phyloP scores from a whole-genome alignment of 1,140 invertebrate species.

The Pogonognathellus flavescens region DNA sequence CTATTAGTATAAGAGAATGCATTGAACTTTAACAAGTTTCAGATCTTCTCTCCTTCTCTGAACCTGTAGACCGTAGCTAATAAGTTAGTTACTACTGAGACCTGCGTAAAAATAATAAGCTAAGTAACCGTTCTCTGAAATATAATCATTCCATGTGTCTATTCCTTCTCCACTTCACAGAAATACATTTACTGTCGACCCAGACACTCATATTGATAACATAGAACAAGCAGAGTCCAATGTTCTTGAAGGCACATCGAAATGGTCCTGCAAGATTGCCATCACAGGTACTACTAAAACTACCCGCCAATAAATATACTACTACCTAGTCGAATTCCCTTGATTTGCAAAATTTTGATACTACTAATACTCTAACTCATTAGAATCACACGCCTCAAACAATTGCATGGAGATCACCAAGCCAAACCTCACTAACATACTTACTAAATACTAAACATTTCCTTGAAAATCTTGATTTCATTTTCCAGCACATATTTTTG shows the following conservation, averaged over 20 bases:
- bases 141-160: constrained; percentile 41
- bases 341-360: constrained; percentile 29
- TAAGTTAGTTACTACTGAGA: background rate
- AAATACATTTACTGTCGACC: constrained; percentile 97
- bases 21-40: no score
- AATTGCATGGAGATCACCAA: background rate
- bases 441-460: background rate
- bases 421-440: background rate
- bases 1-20: no score
- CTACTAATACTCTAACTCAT: background rate
- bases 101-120: background rate
- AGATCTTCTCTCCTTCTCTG: no score
- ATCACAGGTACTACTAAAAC: constrained; percentile 85
- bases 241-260: constrained; percentile 99
- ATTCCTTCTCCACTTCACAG: constrained; percentile 72
- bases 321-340: constrained; percentile 16
- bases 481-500: no score
- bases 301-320: constrained; percentile 39
- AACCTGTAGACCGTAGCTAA: background rate
- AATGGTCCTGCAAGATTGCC: constrained; percentile 99
- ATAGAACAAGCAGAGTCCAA: constrained; percentile 97
- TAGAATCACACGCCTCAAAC: background rate
- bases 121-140: background rate
- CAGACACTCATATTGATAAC: constrained; percentile 98
- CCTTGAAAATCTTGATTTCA: no score